These are phyloP conservation scores for Apis florea DNA, from an alignment of 1,140 invertebrate genomes.

Conservation along the genomic window DNA sequence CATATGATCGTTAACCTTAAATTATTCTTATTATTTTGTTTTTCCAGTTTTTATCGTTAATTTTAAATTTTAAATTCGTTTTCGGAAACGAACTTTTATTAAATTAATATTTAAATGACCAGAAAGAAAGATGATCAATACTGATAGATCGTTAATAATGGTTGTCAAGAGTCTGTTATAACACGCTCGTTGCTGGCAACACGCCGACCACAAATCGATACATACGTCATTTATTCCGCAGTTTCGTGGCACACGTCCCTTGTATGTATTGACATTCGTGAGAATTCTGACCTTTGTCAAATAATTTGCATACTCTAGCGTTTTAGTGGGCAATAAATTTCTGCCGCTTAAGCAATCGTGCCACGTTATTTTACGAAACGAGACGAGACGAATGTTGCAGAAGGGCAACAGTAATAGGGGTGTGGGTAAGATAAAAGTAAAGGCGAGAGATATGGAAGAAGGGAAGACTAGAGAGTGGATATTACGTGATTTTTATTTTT, in stretches of 20 bases:
- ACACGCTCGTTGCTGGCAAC: background rate
- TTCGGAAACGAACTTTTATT: background rate
- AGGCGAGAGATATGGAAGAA: background rate
- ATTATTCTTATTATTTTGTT: background rate
- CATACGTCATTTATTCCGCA: constrained; percentile 19
- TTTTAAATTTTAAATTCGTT: background rate
- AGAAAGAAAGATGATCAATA: background rate
- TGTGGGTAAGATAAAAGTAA: constrained; percentile 33
- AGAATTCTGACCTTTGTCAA: constrained; percentile 78
- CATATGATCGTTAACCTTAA: background rate
- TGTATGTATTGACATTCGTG: constrained; percentile 63
- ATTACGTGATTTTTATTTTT: background rate
- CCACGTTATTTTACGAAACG: constrained; percentile 58
- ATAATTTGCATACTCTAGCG: constrained; percentile 76
- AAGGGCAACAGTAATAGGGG: background rate
- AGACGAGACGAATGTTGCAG: constrained; percentile 32
- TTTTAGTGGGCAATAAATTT: constrained; percentile 78
- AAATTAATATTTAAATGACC: background rate
- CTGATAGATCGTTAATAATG: background rate
- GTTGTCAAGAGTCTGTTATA: background rate
- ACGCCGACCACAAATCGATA: constrained; percentile 30
- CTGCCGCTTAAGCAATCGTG: constrained; percentile 75
- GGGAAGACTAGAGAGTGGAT: constrained; percentile 1
- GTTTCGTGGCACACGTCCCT: constrained; percentile 11
- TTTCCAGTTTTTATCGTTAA: background rate